Conservation (phyloP, 2,888 invertebrate genomes). For the Leptogaster cylindrica region DNA sequence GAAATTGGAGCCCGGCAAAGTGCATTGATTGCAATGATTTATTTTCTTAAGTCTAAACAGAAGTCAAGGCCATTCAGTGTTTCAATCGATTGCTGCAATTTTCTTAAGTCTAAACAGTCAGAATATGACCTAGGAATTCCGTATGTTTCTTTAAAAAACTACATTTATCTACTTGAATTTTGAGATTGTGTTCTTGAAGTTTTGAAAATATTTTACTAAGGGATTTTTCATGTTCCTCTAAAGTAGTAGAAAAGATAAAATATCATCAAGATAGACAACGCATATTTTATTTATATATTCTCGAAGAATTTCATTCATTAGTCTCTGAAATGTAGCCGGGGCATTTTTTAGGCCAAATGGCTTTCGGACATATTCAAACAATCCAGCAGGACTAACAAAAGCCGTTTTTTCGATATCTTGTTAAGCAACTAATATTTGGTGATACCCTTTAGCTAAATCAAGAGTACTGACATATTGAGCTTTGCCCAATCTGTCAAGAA, state of each 20-base stretch:
- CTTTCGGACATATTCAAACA: conserved; percentile 47
- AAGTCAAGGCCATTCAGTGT: too few relatives aligned
- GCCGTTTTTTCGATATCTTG: conserved; percentile 47
- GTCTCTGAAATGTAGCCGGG: conserved; percentile 39
- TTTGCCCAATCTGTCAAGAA: conserved; percentile 41
- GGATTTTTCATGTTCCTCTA: conserved; percentile 44
- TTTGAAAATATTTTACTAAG: conserved; percentile 43
- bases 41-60: too few relatives aligned
- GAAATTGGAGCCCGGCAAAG: too few relatives aligned
- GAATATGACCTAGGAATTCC: too few relatives aligned
- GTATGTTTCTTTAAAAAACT: conserved; percentile 34
- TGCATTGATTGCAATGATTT: too few relatives aligned
- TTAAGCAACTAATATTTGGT: conserved; percentile 43
- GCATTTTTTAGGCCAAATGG: conserved; percentile 44
- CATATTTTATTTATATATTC: conserved; percentile 42
- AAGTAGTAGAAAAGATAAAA: conserved; percentile 43
- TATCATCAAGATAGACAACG: conserved; percentile 40
- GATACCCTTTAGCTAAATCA: conserved; percentile 45
- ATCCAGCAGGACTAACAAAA: conserved; percentile 41
- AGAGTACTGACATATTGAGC: conserved; percentile 44
- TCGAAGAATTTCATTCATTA: conserved; percentile 42
- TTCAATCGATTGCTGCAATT: too few relatives aligned
- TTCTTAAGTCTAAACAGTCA: too few relatives aligned
- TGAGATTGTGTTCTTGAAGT: conserved; percentile 41
- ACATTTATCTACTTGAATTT: conserved; percentile 46